Conservation (phyloP, 2,888 invertebrate species). For the Drosophila greeni region DNA sequence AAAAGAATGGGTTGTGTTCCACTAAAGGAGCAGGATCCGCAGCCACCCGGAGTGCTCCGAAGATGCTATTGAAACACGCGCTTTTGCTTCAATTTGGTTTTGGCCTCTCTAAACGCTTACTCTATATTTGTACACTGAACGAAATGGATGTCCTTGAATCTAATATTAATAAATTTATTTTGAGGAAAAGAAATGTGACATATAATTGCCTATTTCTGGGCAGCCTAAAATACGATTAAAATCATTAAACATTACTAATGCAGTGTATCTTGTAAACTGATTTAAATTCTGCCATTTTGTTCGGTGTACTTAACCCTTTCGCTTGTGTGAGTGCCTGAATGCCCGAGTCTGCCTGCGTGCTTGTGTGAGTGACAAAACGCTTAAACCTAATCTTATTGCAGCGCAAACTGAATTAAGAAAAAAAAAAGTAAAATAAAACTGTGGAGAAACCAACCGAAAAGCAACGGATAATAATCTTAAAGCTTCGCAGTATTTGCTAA, state of each 20-base stretch:
- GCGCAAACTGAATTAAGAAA: constrained; percentile 34
- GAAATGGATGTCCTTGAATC: too few relatives aligned
- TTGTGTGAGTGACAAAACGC: constrained; percentile 44
- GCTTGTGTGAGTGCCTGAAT: constrained; percentile 27
- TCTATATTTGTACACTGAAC: constrained; percentile 23
- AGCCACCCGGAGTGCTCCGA: constrained; percentile 38
- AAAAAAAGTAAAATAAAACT: constrained; percentile 36
- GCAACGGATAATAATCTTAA: constrained; percentile 64
- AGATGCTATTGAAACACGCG: constrained; percentile 51
- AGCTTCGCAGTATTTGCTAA: constrained; percentile 77
- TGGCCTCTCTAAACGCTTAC: constrained; percentile 57
- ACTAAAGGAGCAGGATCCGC: constrained; percentile 17
- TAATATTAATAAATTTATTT: too few relatives aligned
- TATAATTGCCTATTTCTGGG: too few relatives aligned
- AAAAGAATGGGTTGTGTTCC: constrained; percentile 29
- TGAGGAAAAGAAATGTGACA: too few relatives aligned
- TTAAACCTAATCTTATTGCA: constrained; percentile 54
- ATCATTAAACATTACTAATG: too few relatives aligned
- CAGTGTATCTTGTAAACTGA: fast-evolving
- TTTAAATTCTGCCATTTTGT: background rate
- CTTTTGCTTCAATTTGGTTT: constrained; percentile 68
- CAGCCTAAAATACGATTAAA: too few relatives aligned
- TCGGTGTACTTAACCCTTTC: constrained; percentile 30
- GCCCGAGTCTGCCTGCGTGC: constrained; percentile 26
- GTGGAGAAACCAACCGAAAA: constrained; percentile 27